Percentiles rank a stretch among this genome's conserved stretches.
phyloP scores from a whole-genome alignment of 1,140 invertebrate species.

The Philotrypesis tridentata region DNA sequence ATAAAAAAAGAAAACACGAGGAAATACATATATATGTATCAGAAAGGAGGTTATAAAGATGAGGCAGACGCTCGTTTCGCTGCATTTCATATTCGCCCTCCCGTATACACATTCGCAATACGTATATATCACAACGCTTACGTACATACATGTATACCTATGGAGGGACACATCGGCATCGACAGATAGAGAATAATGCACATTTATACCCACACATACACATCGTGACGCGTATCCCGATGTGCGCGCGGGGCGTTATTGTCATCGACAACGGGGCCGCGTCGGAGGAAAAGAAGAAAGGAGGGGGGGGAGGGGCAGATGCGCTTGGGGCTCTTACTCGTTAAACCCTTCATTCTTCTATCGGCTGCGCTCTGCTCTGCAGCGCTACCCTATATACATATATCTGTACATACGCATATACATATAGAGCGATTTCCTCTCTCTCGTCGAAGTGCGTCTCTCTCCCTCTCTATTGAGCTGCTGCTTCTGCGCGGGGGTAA shows the following conservation, averaged over 20 bases:
- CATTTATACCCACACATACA: no score
- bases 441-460: no score
- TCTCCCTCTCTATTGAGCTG: no score
- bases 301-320: slow-evolving; percentile 5
- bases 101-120: no score
- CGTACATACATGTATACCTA: neutral
- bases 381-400: no score
- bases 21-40: neutral
- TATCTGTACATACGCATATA: neutral
- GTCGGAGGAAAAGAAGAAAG: no score
- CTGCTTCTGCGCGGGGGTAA: neutral
- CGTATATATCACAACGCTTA: no score
- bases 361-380: neutral
- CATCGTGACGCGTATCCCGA: neutral
- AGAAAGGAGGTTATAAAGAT: neutral
- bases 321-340: slow-evolving; percentile 37
- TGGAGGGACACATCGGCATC: no score
- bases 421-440: neutral
- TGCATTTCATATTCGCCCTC: slow-evolving; percentile 1
- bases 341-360: slow-evolving; percentile 46
- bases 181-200: no score
- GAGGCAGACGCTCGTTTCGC: neutral
- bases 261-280: slow-evolving; percentile 1
- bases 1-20: neutral
- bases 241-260: neutral